phyloP scores from a whole-genome alignment of 2,888 invertebrate genomes.

The Eupsilia transversa region DNA sequence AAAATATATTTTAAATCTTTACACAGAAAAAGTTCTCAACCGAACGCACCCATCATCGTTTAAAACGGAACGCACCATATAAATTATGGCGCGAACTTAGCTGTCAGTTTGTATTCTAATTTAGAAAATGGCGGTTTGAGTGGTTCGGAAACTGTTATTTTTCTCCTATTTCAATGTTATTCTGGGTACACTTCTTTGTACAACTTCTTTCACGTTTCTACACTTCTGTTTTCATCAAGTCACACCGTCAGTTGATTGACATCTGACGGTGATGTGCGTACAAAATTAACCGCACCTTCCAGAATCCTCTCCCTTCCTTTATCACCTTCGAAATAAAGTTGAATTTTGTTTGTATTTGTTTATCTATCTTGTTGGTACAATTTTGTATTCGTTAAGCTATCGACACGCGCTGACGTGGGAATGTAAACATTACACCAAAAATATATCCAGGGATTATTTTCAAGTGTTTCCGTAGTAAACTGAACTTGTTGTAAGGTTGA shows the following conservation, averaged over 20 bases:
- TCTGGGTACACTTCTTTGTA: slow-evolving; percentile 53
- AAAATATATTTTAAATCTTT: slow-evolving; percentile 61
- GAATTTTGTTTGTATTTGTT: slow-evolving; percentile 55
- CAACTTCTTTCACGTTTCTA: slow-evolving; percentile 71
- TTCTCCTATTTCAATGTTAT: slow-evolving; percentile 50
- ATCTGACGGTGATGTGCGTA: slow-evolving; percentile 73
- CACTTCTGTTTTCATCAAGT: slow-evolving; percentile 72
- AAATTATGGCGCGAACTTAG: slow-evolving; percentile 72
- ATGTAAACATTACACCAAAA: slow-evolving; percentile 83
- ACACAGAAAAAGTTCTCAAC: slow-evolving; percentile 55
- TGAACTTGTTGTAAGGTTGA: slow-evolving; percentile 59
- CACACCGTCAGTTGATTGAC: slow-evolving; percentile 78
- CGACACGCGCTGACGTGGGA: slow-evolving; percentile 86
- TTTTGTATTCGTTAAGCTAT: slow-evolving; percentile 75
- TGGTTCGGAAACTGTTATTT: slow-evolving; percentile 54
- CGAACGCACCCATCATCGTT: slow-evolving; percentile 66
- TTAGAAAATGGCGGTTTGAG: slow-evolving; percentile 67
- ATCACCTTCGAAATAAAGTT: slow-evolving; percentile 63
- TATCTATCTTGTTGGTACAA: slow-evolving; percentile 59
- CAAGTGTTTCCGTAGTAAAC: slow-evolving; percentile 70
- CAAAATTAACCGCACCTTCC: slow-evolving; percentile 47
- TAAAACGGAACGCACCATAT: slow-evolving; percentile 67
- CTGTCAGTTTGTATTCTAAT: slow-evolving; percentile 70
- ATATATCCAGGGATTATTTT: slow-evolving; percentile 75
- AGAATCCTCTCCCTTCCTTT: slow-evolving; percentile 35